A percentile compares a stretch with the other conserved stretches of the same genome.
Evolutionary conservation across 1,140 invertebrate species (phyloP).

Genomic region (Pseudomyrmex cubaensis): DNA sequence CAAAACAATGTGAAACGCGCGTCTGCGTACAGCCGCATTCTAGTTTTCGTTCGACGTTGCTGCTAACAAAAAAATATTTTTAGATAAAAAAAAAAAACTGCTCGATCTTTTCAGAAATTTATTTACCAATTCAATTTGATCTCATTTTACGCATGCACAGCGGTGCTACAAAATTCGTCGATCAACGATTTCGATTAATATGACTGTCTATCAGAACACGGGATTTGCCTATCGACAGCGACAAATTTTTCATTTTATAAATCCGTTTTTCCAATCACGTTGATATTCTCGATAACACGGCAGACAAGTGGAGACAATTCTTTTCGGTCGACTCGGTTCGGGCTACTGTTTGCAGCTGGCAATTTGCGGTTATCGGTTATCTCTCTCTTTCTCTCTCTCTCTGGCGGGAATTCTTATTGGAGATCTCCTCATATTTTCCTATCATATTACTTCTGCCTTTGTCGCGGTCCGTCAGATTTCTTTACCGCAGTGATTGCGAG

Average conservation of each 20-base stretch:
- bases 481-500: background rate
- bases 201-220: background rate
- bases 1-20: constrained; percentile 4
- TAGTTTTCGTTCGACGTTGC: constrained; percentile 2
- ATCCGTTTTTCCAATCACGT: constrained; percentile 45
- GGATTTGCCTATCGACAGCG: constrained; percentile 41
- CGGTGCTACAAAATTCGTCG: background rate
- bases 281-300: constrained; percentile 50
- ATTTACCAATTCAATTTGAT: constrained; percentile 35
- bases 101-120: constrained; percentile 11
- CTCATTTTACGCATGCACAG: background rate
- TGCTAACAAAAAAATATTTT: constrained; percentile 8
- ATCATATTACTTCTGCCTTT: background rate
- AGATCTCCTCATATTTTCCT: background rate
- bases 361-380: constrained; percentile 62
- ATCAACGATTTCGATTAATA: constrained; percentile 47
- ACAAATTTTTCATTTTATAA: constrained; percentile 56
- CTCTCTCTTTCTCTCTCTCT: constrained; percentile 51
- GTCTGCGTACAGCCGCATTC: background rate
- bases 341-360: constrained; percentile 43
- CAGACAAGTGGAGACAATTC: constrained; percentile 16
- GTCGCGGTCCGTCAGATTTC: background rate
- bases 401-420: constrained; percentile 42
- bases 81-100: constrained; percentile 3
- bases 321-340: constrained; percentile 17